Evolutionary conservation across 2,797 vertebrate species (phyloP), one percentile per base, ranked within the genome.

Genomic region (Pseudochaenichthys georgianus): DNA sequence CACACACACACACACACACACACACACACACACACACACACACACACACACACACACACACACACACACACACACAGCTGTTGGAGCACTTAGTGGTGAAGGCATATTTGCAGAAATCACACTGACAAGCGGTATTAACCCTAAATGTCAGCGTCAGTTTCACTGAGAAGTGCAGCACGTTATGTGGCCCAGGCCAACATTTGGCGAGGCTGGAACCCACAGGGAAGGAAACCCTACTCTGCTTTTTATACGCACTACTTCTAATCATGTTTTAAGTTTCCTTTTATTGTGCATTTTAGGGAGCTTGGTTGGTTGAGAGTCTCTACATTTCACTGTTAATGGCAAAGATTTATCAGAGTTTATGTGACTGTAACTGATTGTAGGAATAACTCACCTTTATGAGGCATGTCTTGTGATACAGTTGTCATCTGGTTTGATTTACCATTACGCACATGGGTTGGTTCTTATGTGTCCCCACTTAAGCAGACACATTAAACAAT

Each of bases 101-200:
- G 78, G 61, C 82, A 73, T 81, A 83, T 91, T 90, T 90, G 84
- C 81, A 75, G 78, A 85, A 91, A 88, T 93, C 85, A 88, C 85
- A 88, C 81, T 80, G 87, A 91, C 88, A 86, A 87, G 85, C 73
- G 28, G 80, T 80, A 89, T 90, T 92, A 89, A 90, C 88, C 87
- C 82, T 80, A 80, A 89, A 88, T 74, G 90, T 92, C 91, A 89
- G 64, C n/a, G 62, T 91, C 78, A 81, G 85, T 92, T 90, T 87
- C 17, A 55, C 78, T 57, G 62, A 81, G 73, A 87, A 67, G 70
- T 61, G 45, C 65, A 70, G 64, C 80, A 63, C 62, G 43, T 83
- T 87, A 82, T 50, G 64, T 53, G 54, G 70, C 47, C 42, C 13
- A 0, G 4, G 90, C 85, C 84, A 85, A 75, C 60, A 43, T 85